Base-by-base conservation (phyloP, 2,113 vertebrate genomes). In the Ciconia boyciana region DNA sequence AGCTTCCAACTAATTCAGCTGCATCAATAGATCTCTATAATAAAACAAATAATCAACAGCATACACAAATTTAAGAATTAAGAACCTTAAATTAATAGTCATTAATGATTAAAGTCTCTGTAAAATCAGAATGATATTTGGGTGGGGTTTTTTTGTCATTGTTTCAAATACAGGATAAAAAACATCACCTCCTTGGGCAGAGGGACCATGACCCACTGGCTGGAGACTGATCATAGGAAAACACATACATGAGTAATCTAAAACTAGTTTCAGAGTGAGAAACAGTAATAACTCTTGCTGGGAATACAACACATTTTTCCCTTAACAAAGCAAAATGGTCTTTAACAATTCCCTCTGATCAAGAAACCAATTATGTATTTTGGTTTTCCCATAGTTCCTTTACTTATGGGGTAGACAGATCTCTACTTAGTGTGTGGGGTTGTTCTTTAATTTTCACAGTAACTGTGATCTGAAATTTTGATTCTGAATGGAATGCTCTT, bases 391-490 rank as follows among this genome's bases (percentile, higher is more conserved):
- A 15, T 41, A 90, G 44, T 95, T 93, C 58, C 44, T 95, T 72
- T 57, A 54, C 15, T 81, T 92, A 90, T 39, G 83, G 83, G 34
- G 49, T 36, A 92, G 70, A 68, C 75, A 34, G 6, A 71, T 58
- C 55, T 89, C 31, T 83, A 19, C 68, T 84, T 69, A 18, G 46
- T 58, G 48, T 48, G 48, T 84, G 44, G 11, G 5, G 15, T 57
- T 92, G n/a, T 69, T 70, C 36, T 80, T 83, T 70, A 86, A 92
- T 87, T 93, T 90, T 82, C 92, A 68, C 68, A 49, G 71, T 91
- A 96, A 81, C 51, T 52, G 5, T 75, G 26, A 71, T 89, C 52
- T 90, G 76, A 92, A 4, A 81, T 96, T 96, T 88, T 90, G 20
- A 39, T 87, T 77, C 55, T 86, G n/a, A 51, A 64, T 81, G 64